These are phyloP conservation scores for Centroberyx gerrardi DNA, from an alignment of 2,797 vertebrate genomes.

Conservation along the genomic window DNA sequence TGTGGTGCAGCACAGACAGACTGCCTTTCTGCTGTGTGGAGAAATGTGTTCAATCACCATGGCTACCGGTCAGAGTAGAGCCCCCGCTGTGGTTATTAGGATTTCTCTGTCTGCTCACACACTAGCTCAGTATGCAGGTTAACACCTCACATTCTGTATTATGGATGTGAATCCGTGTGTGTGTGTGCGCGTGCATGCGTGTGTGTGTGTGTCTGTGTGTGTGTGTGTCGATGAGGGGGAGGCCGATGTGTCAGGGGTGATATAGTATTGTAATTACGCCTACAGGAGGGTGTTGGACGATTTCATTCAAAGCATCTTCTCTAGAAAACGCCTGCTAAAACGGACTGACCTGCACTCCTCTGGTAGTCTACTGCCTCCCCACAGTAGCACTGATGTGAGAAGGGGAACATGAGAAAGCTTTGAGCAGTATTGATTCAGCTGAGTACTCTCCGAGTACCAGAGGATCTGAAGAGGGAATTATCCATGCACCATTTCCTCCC, in stretches of 20 bases:
- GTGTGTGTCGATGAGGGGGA: constrained; percentile 16
- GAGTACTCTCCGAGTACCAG: constrained; percentile 75
- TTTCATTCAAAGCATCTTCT: constrained; percentile 44
- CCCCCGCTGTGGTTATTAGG: constrained; percentile 78
- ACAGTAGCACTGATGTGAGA: constrained; percentile 67
- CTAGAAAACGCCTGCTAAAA: constrained; percentile 35
- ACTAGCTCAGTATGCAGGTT: constrained; percentile 70
- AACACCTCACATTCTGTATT: constrained; percentile 59
- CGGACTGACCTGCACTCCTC: constrained; percentile 31
- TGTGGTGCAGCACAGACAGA: constrained; percentile 58
- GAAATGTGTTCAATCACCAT: constrained; percentile 82
- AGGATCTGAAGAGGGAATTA: constrained; percentile 82
- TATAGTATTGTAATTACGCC: constrained; percentile 48
- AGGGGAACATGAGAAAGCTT: constrained; percentile 82
- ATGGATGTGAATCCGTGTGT: constrained; percentile 40
- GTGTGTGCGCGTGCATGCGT: constrained; percentile 12
- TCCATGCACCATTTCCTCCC: constrained; percentile 84
- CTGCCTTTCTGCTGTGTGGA: constrained; percentile 68
- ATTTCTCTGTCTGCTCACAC: constrained; percentile 70
- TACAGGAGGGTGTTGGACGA: background rate
- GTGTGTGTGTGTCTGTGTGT: constrained; percentile 23
- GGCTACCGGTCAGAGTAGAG: constrained; percentile 77
- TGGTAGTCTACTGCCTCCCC: constrained; percentile 24
- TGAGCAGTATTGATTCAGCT: constrained; percentile 81
- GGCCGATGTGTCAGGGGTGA: constrained; percentile 62